Evolutionary conservation across 2,113 vertebrate genomes (phyloP).

Genomic region (Psammodynastes pulverulentus): DNA sequence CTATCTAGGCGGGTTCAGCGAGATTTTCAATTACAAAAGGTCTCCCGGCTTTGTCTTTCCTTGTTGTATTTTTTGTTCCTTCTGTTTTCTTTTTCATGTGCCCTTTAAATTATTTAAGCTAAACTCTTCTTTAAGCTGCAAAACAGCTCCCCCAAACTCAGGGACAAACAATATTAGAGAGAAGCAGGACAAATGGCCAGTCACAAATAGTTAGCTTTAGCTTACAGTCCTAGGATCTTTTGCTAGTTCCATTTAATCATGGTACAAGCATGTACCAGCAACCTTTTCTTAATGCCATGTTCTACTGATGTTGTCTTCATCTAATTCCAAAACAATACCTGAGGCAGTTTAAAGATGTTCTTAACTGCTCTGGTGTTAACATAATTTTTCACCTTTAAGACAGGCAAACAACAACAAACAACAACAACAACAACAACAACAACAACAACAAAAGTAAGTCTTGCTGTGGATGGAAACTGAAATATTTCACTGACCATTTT

Average conservation of each 20-base stretch:
- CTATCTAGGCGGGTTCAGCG: neutral
- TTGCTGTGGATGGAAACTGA: neutral
- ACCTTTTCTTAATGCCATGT: neutral
- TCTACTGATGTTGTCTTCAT: neutral
- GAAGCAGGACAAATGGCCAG: neutral
- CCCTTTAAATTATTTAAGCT: neutral
- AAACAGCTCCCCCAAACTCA: slow-evolving; percentile 3
- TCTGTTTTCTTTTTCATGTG: neutral
- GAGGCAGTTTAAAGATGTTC: neutral
- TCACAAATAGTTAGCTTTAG: neutral
- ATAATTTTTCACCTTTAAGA: neutral
- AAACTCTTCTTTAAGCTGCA: neutral
- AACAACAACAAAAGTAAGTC: no score
- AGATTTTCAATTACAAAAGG: neutral
- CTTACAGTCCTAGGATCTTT: neutral
- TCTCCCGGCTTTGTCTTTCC: neutral
- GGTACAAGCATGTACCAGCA: neutral
- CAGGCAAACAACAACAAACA: neutral
- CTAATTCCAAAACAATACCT: neutral
- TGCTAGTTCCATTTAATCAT: neutral
- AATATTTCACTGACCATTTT: neutral
- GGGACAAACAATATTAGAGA: neutral
- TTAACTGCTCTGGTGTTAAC: neutral
- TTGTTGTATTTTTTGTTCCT: neutral
- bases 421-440: neutral